Evolutionary conservation across 2,888 invertebrate species (phyloP), one percentile per base, ranked within the genome.

Genomic region (Callosobruchus maculatus): DNA sequence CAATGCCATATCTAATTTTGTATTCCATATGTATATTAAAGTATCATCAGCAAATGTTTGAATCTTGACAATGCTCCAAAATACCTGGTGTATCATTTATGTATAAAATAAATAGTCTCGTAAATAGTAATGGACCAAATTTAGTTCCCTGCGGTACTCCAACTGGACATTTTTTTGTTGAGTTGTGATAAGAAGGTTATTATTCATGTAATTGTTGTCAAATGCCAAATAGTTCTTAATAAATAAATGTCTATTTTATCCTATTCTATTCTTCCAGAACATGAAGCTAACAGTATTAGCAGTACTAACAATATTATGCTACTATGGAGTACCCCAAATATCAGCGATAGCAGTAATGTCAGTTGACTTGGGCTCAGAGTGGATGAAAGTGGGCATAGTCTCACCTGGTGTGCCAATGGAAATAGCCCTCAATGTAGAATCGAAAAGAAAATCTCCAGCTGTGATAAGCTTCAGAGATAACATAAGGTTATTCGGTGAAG

Each of bases 351-450:
- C 98, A 75, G 98, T 99, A 22, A 99, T 99, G 96, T 98, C 99
- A 75, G 92, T 99, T 74, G 99, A 99, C 89, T 90, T 99, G 80
- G 99, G 99, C 31, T 94, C 93, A 78, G 98, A 99, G 90, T 99
- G 96, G 94, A 95, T 99, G 93, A 99, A 99, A 84, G 89, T 92
- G 79, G 92, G 92, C 77, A 91, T 92, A 78, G 92, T 93, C 71
- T 91, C 94, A 89, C 99, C 99, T 73, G 99, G 99, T 78, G 96
- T 99, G 49, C 99, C 99, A 0, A 99, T 99, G 99, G 99, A 99
- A 90, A 98, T 99, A 77, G 99, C 97, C 0, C 88, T 99, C 78
- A 99, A 99, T 88, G 96, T 95, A 86, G 99, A 99, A 88, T 98
- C 98, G 0, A 95, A 97, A 85, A 91, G 99, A 79, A 99, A 99